These are phyloP conservation scores for Lagorchestes hirsutus DNA, from an alignment of 2,797 vertebrate genomes.

Conservation along the genomic window DNA sequence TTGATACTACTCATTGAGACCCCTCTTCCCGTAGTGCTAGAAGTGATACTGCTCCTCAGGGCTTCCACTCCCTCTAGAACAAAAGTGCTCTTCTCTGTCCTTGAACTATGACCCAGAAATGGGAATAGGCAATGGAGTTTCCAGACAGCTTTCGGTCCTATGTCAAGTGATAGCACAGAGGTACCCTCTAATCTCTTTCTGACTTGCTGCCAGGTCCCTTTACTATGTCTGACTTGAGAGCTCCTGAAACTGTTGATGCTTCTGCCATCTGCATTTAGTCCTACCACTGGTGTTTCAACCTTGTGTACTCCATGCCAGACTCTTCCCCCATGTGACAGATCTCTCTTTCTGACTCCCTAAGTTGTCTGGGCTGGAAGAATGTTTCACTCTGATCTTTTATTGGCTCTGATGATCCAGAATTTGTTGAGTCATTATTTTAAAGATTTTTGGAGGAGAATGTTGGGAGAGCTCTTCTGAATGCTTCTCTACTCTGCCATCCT, in stretches of 20 bases:
- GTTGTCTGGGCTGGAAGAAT: background rate
- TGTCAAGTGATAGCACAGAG: background rate
- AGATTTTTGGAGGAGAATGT: background rate
- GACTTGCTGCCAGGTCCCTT: background rate
- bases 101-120: background rate
- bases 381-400: background rate
- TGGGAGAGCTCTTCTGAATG: background rate
- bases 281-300: background rate
- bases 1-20: background rate
- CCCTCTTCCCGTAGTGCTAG: background rate
- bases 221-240: background rate
- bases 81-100: background rate
- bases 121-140: background rate
- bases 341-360: background rate
- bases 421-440: background rate
- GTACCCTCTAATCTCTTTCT: background rate
- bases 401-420: background rate
- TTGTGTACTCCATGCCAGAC: background rate
- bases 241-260: background rate
- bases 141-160: background rate
- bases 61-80: background rate
- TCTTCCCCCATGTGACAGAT: background rate
- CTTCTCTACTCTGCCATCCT: background rate
- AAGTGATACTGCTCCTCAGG: background rate
- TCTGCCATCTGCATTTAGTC: background rate